These are phyloP conservation scores for Rhogogaster chlorosoma DNA, from an alignment of 2,888 invertebrate genomes.

Conservation along the genomic window DNA sequence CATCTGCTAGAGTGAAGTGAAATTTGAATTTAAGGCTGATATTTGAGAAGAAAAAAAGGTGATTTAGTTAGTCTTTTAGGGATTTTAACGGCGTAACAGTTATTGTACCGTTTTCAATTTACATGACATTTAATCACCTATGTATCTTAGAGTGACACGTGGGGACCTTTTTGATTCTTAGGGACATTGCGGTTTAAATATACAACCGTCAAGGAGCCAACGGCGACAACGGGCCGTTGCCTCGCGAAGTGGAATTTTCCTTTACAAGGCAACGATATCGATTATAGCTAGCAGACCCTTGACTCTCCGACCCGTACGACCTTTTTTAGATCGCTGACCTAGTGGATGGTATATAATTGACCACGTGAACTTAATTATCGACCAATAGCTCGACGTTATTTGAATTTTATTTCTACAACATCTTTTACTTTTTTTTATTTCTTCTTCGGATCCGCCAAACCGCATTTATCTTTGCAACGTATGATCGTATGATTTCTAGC, in stretches of 20 bases:
- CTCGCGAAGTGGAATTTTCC: conserved; percentile 39
- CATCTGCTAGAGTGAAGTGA: neutral
- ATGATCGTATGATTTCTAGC: conserved; percentile 6
- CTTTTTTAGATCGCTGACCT: conserved; percentile 37
- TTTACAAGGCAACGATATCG: conserved; percentile 24
- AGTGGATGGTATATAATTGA: neutral
- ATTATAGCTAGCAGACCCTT: conserved; percentile 28
- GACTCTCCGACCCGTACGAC: conserved; percentile 27
- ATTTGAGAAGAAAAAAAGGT: neutral
- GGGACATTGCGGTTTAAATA: neutral
- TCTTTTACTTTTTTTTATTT: neutral
- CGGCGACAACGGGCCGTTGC: conserved; percentile 1
- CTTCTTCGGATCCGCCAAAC: neutral
- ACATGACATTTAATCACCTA: neutral
- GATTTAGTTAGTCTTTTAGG: neutral
- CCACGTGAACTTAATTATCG: conserved; percentile 10
- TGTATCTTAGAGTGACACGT: neutral
- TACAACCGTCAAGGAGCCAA: neutral
- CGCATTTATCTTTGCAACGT: neutral
- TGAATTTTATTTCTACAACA: neutral
- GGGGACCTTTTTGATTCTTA: neutral
- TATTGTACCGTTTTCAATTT: neutral
- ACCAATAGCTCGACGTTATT: neutral
- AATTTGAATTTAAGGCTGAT: neutral
- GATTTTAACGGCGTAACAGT: neutral